Evolutionary conservation across 1,140 invertebrate species (phyloP).

Genomic region (Drosophila ohnishii): DNA sequence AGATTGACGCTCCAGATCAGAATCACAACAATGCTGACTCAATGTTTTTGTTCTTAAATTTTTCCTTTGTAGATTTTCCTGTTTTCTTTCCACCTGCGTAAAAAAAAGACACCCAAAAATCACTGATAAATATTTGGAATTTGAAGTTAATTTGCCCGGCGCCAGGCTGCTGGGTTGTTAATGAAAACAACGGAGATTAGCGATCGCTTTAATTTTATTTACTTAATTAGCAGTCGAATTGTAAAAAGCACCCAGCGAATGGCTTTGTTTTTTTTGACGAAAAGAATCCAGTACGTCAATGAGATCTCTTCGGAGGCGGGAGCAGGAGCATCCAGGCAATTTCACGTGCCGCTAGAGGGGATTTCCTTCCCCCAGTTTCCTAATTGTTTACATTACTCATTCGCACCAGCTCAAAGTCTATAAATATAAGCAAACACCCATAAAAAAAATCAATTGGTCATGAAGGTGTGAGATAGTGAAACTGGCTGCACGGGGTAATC

Average conservation of each 20-base stretch:
- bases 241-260: constrained; percentile 44
- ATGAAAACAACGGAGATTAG: constrained; percentile 58
- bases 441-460: constrained; percentile 48
- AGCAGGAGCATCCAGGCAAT: neutral
- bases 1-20: constrained; percentile 59
- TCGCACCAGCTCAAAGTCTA: constrained; percentile 29
- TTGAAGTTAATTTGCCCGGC: constrained; percentile 69
- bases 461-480: constrained; percentile 47
- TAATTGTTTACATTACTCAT: constrained; percentile 41
- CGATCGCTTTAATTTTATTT: constrained; percentile 70
- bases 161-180: constrained; percentile 66
- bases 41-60: constrained; percentile 49
- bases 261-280: constrained; percentile 30
- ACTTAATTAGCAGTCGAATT: constrained; percentile 66
- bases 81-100: constrained; percentile 47
- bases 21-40: constrained; percentile 56
- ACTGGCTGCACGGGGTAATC: constrained; percentile 4
- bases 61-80: constrained; percentile 59
- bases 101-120: neutral
- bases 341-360: constrained; percentile 20
- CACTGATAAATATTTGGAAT: constrained; percentile 35
- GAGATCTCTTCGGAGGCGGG: neutral
- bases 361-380: too few relatives aligned
- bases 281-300: constrained; percentile 16
- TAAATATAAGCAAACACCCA: constrained; percentile 28